phyloP scores from a whole-genome alignment of 2,797 vertebrate species.

The Delichon dasypus region DNA sequence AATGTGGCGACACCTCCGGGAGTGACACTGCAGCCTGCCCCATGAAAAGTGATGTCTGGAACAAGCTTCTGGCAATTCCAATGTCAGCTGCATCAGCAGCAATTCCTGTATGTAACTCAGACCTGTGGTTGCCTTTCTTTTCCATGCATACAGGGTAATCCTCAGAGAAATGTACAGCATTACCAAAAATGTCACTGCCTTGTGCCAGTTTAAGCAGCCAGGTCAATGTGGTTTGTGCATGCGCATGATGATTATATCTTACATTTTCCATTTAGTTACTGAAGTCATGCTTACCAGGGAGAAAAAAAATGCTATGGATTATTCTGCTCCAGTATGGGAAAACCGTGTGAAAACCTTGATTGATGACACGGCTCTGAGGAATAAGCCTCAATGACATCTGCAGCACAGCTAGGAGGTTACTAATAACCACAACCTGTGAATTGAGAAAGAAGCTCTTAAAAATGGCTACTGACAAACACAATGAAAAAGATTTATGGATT shows the following conservation, averaged over 20 bases:
- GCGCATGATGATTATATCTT: neutral
- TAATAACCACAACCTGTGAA: slow-evolving; percentile 52
- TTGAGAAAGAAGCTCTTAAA: slow-evolving; percentile 59
- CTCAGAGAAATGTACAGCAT: neutral
- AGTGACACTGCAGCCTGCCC: neutral
- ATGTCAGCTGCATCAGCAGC: neutral
- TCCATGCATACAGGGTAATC: neutral
- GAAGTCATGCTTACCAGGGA: neutral
- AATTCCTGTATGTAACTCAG: neutral
- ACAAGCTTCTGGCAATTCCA: neutral
- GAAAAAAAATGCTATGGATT: neutral
- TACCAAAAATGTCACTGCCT: slow-evolving; percentile 11
- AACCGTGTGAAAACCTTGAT: slow-evolving; percentile 18
- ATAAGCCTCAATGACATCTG: slow-evolving; percentile 41
- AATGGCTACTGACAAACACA: slow-evolving; percentile 55
- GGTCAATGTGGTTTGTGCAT: neutral
- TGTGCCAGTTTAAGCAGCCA: neutral
- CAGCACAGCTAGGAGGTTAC: slow-evolving; percentile 22
- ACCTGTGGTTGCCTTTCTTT: neutral
- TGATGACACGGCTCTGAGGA: slow-evolving; percentile 7
- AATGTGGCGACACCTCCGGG: rapidly evolving
- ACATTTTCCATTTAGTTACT: slow-evolving; percentile 18
- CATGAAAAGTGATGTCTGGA: neutral
- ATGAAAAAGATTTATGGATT: slow-evolving; percentile 49
- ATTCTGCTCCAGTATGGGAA: neutral